Base-by-base conservation (phyloP, 2,113 vertebrate species). In the Suricata suricatta region DNA sequence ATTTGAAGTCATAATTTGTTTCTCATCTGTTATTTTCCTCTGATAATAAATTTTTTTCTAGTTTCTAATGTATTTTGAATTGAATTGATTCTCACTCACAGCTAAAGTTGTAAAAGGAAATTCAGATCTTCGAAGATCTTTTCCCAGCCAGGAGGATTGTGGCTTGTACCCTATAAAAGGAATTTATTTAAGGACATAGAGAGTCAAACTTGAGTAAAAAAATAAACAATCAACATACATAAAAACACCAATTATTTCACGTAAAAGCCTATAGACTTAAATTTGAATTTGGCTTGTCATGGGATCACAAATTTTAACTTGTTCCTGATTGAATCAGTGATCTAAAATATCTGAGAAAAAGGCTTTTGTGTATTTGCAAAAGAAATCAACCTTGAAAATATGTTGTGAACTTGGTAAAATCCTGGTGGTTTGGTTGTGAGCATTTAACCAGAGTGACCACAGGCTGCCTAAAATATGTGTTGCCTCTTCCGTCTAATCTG, bases 341-440 rank as follows among this genome's bases (percentile, higher is more conserved):
- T 94, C 97, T 95, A 95, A 98, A 97, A 92, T 97, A 97, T 82
- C 98, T 99, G 98, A 98, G 98, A 98, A 98, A 99, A 98, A 99
- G 97, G 96, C 88, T 97, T 98, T 89, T 97, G 96, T 98, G 17
- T 98, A 97, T 98, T 99, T 99, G 93, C 89, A 96, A 95, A 98
- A 97, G 95, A 98, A 98, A 97, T 98, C 96, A 97, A 94, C 97
- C 98, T 98, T 98, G 97, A 98, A 99, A 98, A 99, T 98, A 99
- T 99, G 98, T 99, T 98, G 99, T 98, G 98, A 98, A 98, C 98
- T 98, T 98, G 96, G 98, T 99, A 98, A 98, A 98, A 97, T 97
- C 84, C 77, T 98, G 95, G 93, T 98, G 94, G 93, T 99, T 97
- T 97, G 92, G 94, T 98, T 97, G 47, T 90, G 97, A 98, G 97